Evolutionary conservation across 2,888 invertebrate genomes (phyloP).

Genomic region (Calliphora vomitoria): DNA sequence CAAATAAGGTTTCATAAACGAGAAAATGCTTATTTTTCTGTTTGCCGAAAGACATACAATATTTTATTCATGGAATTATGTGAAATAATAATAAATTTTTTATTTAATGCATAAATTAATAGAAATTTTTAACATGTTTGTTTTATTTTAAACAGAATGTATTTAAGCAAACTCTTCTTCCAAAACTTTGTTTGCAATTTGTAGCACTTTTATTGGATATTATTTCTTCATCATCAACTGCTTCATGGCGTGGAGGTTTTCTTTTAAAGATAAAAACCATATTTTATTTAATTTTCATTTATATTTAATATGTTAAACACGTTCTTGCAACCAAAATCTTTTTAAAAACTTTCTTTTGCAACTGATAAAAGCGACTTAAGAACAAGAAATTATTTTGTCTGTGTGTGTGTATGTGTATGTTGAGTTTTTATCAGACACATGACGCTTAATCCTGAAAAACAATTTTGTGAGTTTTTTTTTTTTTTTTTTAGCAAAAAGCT

Average conservation of each 20-base stretch:
- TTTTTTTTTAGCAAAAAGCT: neutral
- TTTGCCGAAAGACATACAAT: no score
- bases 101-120: no score
- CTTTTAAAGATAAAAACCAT: neutral
- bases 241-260: neutral
- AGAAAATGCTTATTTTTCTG: no score
- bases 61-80: no score
- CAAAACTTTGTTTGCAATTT: no score
- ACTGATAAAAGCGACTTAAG: constrained; percentile 28
- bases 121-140: no score
- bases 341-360: neutral
- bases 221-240: neutral
- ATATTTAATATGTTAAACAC: constrained; percentile 54
- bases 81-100: no score
- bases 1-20: no score
- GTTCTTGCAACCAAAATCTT: constrained; percentile 25
- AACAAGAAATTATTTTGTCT: neutral
- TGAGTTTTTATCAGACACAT: neutral
- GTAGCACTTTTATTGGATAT: no score
- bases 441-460: constrained; percentile 28
- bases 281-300: neutral
- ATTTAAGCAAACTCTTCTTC: no score
- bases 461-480: constrained; percentile 18
- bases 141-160: no score
- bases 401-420: neutral